Percentiles rank a stretch among this genome's conserved stretches.
Evolutionary conservation across 2,113 vertebrate species (phyloP).

Genomic region (Melanocharis versteri): DNA sequence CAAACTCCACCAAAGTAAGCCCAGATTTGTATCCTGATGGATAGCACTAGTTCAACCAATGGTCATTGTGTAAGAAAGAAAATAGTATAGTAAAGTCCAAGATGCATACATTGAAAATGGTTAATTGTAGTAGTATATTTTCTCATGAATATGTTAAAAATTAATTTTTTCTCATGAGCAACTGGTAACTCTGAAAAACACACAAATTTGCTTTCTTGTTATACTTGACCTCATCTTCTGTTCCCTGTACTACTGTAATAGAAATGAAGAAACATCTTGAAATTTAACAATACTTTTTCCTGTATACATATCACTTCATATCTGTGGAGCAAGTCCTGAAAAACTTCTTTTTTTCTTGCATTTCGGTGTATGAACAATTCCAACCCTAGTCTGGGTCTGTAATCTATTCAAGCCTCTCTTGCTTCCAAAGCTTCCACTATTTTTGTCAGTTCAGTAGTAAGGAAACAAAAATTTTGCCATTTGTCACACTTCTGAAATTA

Average conservation of each 20-base stretch:
- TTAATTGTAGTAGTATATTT: neutral
- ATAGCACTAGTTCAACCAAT: neutral
- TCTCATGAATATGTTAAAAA: neutral
- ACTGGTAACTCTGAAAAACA: neutral
- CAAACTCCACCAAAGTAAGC: neutral
- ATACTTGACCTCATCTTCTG: neutral
- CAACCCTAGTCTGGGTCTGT: neutral
- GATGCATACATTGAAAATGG: neutral
- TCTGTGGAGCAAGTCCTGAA: neutral
- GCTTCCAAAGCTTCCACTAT: neutral
- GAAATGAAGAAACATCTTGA: neutral
- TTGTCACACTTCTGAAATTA: neutral
- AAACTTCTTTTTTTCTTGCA: neutral
- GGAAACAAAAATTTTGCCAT: neutral
- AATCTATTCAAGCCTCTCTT: neutral
- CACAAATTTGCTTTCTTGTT: neutral
- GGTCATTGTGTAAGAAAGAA: neutral
- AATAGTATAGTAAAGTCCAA: neutral
- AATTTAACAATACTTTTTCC: neutral
- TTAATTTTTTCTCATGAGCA: neutral
- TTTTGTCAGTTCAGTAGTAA: neutral
- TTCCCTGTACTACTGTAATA: neutral
- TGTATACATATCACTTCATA: neutral
- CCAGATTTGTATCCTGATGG: neutral
- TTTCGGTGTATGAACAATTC: neutral